Base-by-base conservation (phyloP, 2,888 invertebrate genomes). In the Seladonia tumulorum region DNA sequence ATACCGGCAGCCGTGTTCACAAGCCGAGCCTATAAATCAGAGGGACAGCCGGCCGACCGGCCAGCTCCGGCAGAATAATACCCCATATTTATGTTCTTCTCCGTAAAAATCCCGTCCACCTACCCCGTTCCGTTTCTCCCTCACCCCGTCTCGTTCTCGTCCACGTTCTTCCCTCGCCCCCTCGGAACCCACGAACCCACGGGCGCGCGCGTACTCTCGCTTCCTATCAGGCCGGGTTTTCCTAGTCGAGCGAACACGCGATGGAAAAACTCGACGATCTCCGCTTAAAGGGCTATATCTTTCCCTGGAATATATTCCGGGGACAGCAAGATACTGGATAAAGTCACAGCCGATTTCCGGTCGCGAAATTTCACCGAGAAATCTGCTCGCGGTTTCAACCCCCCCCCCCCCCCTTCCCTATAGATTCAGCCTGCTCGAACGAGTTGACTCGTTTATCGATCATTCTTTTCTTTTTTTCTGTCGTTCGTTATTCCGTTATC, bases 1-100 rank as follows among this genome's bases (percentile, higher is more conserved):
- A 95, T 95, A 94, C 94, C 94, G 92, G 93, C 93, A 94, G 93
- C 93, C 91, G 93, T 93, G 94, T 94, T 94, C 94, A 93, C 94
- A 92, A 93, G 93, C 93, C 92, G 92, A 90, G 92, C 92, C 94
- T 94, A 94, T 94, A 94, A 94, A 95, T 94, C 95, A 94, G 92
- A 79, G 90, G 91, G 91, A 91, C 91, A 89, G 91, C 91, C 91
- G 92, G 92, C 93, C 93, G 91, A 92, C 92, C 92, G 93, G 88
- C 91, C 93, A 92, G 92, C 93, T 92, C 92, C 92, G 73, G 72
- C 92, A 93, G 94, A 94, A 94, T 94, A 94, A 95, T 95, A 92
- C 93, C 93, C 92, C 92, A 94, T 93, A 94, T 95, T 94, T 94
- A 94, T 94, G 94, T 93, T 92, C 93, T 92, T 91, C 92, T 92